A percentile compares a stretch with the other conserved stretches of the same genome.
Conservation (phyloP, 2,888 invertebrate species). For the Chaitophorus viminalis region DNA sequence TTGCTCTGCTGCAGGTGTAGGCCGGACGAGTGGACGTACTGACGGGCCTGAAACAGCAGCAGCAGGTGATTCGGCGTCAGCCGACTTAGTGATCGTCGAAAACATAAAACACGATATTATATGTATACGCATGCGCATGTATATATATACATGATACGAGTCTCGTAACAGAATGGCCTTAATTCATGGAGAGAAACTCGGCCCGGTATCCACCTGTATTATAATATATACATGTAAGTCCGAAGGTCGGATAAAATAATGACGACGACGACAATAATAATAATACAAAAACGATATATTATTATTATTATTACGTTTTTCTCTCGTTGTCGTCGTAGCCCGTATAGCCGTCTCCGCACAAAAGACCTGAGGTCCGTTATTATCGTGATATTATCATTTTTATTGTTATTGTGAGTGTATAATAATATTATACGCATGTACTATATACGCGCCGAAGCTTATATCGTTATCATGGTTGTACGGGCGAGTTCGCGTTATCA, state of each 20-base stretch:
- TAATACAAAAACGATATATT: background rate
- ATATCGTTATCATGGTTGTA: background rate
- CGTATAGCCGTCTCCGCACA: background rate
- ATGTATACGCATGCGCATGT: too few relatives aligned
- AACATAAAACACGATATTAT: background rate
- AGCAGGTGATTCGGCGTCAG: too few relatives aligned
- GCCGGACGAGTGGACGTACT: background rate
- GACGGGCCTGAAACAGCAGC: background rate
- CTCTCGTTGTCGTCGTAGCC: background rate
- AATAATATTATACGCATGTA: too few relatives aligned
- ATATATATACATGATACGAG: too few relatives aligned
- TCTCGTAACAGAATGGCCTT: background rate
- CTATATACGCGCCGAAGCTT: background rate
- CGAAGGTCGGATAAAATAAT: background rate
- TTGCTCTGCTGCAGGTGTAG: too few relatives aligned
- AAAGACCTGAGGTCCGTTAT: background rate
- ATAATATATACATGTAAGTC: background rate
- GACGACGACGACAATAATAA: background rate
- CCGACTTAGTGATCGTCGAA: slow-evolving; percentile 5
- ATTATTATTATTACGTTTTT: background rate
- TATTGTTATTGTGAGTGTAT: too few relatives aligned
- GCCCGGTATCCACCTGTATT: background rate
- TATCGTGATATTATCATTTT: too few relatives aligned
- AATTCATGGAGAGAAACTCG: slow-evolving; percentile 15
- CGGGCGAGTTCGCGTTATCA: background rate